A percentile compares a stretch with the other conserved stretches of the same genome.
Conservation (phyloP, 30 jellyfish, hydroid and myxozoan genomes). For the Aurelia sp. region DNA sequence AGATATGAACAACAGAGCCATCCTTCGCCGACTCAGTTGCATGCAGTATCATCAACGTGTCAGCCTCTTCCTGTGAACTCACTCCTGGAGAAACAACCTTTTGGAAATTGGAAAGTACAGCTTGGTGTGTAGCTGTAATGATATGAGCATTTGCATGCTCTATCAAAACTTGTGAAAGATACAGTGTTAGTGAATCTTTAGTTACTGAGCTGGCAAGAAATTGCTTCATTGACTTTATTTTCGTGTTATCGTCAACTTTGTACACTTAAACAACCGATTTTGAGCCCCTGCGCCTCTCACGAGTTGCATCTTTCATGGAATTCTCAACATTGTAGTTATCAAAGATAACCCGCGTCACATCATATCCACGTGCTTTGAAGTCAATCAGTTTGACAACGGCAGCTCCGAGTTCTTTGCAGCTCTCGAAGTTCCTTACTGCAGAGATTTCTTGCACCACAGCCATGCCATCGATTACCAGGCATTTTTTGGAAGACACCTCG, state of each 20-base stretch:
- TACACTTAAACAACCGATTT: constrained; percentile 1
- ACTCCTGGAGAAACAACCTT: constrained; percentile 29
- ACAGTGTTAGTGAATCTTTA: neutral
- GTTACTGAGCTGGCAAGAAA: constrained; percentile 31
- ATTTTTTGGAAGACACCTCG: too few species aligned
- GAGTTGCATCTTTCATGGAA: constrained; percentile 29
- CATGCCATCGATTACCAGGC: too few species aligned
- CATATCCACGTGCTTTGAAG: constrained; percentile 24
- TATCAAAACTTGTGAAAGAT: too few species aligned
- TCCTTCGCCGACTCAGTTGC: constrained; percentile 26
- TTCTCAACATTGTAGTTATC: constrained; percentile 37
- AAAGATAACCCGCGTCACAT: constrained; percentile 28
- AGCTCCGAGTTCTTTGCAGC: too few species aligned
- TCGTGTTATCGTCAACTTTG: constrained; percentile 12
- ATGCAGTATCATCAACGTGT: constrained; percentile 24
- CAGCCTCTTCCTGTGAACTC: constrained; percentile 30
- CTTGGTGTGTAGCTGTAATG: too few species aligned
- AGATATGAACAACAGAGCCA: too few species aligned
- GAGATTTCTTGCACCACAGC: too few species aligned
- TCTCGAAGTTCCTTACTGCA: too few species aligned
- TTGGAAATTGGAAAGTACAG: constrained; percentile 14
- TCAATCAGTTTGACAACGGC: neutral
- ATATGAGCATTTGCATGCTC: too few species aligned
- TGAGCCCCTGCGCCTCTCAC: constrained; percentile 29
- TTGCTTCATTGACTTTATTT: constrained; percentile 25